A percentile compares a stretch with the other conserved stretches of the same genome.
Conservation (phyloP, 2,888 invertebrate species). For the Leptodirus hochenwartii region DNA sequence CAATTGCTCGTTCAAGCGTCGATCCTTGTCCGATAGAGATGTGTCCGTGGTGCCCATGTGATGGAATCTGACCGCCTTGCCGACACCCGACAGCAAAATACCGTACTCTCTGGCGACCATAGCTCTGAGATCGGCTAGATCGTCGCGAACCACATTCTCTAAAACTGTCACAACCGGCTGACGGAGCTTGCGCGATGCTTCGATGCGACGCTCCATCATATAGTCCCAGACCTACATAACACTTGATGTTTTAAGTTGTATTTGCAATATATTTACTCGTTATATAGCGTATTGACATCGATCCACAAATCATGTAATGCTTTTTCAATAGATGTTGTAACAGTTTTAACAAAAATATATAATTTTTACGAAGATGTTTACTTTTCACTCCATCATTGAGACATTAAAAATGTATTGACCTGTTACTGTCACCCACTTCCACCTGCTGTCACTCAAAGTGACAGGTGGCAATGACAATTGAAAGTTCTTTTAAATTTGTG, state of each 20-base stretch:
- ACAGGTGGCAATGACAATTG: no score
- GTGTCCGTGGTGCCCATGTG: slow-evolving; percentile 39
- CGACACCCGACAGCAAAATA: slow-evolving; percentile 35
- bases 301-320: no score
- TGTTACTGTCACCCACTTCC: no score
- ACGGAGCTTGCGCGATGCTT: slow-evolving; percentile 32
- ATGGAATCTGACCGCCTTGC: slow-evolving; percentile 35
- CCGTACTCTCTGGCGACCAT: slow-evolving; percentile 42
- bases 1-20: slow-evolving; percentile 38
- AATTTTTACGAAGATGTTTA: no score
- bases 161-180: slow-evolving; percentile 31
- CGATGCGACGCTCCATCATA: slow-evolving; percentile 32
- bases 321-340: no score
- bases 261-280: no score
- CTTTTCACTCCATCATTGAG: no score
- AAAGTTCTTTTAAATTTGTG: no score
- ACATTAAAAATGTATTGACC: no score
- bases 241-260: neutral
- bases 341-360: no score
- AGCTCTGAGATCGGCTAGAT: slow-evolving; percentile 37
- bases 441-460: no score
- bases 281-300: no score
- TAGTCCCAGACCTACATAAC: slow-evolving; percentile 33
- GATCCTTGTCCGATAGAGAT: slow-evolving; percentile 44
- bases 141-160: slow-evolving; percentile 32